Evolutionary conservation across 2,113 vertebrate species (phyloP), one percentile per base, ranked within the genome.

Genomic region (Hassar affinis): DNA sequence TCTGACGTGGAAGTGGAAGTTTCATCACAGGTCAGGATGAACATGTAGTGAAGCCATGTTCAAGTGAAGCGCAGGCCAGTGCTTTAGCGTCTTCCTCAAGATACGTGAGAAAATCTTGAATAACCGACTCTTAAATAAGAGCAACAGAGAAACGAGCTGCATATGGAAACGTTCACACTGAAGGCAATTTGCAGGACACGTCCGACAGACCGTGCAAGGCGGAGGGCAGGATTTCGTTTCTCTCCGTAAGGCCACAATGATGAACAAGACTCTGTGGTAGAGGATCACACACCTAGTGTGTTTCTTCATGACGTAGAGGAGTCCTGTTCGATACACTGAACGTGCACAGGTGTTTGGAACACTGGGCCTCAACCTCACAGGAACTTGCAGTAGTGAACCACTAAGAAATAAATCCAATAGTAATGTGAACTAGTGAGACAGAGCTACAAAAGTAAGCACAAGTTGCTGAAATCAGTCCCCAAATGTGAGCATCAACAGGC

Each of bases 181-280:
- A 87, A 85, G 83, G 74, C 82, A 79, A 81, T 64, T 74, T 71
- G 78, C 61, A 71, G 72, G 59, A 62, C 66, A 71, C 5, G 42
- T 81, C 66, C 82, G 25, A 59, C 33, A 77, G 71, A 76, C 62
- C 20, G 74, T 71, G 74, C 38, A 66, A 71, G 62, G 78, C 51
- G 45, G 38, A 69, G 78, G 71, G 57, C 30, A 77, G 49, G 59
- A 71, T 30, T 51, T 45, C n/a, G 12, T 11, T 56, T 66, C 69
- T 78, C 78, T 77, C 82, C 59, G 57, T 85, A 89, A 88, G 89
- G 87, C 89, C 87, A 86, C 89, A 84, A 77, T 81, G 86, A 84
- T 86, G 71, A 78, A 85, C 51, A 76, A 78, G 85, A 86, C 68
- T 85, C 64, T 68, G 27, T 72, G 79, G 77, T 79, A 77, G 64